Percentiles rank a stretch among this genome's conserved stretches.
phyloP scores from a whole-genome alignment of 2,113 vertebrate species.

The Hippocampus mohnikei region DNA sequence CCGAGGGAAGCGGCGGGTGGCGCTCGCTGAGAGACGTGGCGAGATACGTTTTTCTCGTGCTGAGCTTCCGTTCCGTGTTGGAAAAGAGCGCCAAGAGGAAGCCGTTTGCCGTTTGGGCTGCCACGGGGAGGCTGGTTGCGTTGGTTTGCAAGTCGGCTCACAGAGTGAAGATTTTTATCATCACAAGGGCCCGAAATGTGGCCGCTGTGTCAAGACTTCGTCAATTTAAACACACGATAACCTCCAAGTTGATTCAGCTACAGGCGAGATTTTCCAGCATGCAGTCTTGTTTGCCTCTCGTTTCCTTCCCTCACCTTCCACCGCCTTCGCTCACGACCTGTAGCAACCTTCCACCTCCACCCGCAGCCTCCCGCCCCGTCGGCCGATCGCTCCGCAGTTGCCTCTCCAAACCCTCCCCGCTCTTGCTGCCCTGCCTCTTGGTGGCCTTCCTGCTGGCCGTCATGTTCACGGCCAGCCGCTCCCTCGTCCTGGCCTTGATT shows the following conservation, averaged over 20 bases:
- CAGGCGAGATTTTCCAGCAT: constrained; percentile 6
- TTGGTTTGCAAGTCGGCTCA: constrained; percentile 9
- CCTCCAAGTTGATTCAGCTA: constrained; percentile 7
- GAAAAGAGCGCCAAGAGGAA: constrained; percentile 19
- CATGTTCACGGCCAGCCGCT: constrained; percentile 87
- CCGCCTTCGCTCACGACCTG: constrained; percentile 11
- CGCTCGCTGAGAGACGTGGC: constrained; percentile 41
- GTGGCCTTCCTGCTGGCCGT: constrained; percentile 79
- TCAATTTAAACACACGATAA: constrained; percentile 3
- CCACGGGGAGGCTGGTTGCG: constrained; percentile 22
- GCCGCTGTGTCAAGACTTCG: neutral
- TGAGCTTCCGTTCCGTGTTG: constrained; percentile 42
- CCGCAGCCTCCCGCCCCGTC: constrained; percentile 17
- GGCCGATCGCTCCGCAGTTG: constrained; percentile 31
- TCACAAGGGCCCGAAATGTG: neutral
- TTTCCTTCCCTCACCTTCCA: constrained; percentile 5
- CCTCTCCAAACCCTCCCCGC: constrained; percentile 58
- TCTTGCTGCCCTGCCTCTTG: constrained; percentile 81
- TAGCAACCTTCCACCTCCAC: constrained; percentile 8
- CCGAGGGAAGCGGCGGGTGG: constrained; percentile 17
- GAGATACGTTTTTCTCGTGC: constrained; percentile 45
- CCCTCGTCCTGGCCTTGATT: constrained; percentile 81
- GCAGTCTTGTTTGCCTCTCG: neutral
- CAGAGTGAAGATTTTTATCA: constrained; percentile 12
- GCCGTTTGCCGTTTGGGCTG: constrained; percentile 20